These are phyloP conservation scores for Cephalophus harveyi DNA, from an alignment of 2,113 vertebrate species.

Conservation along the genomic window DNA sequence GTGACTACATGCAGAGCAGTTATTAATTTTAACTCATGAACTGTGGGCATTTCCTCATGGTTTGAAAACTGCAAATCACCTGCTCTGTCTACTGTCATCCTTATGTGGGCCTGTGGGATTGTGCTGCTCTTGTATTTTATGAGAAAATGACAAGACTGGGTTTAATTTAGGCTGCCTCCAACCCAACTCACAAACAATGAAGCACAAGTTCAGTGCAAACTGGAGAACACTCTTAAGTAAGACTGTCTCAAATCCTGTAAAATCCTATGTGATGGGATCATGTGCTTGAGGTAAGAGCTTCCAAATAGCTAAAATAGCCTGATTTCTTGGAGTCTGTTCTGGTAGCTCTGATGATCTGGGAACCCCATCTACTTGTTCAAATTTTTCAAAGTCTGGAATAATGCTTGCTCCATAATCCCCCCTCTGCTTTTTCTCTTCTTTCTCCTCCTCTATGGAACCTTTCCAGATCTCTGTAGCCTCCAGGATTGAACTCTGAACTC, in stretches of 20 bases:
- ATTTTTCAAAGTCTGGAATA: not conserved
- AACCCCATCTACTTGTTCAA: not conserved
- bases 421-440: not conserved
- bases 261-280: not conserved
- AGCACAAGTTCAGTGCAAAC: not conserved
- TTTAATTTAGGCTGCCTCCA: not conserved
- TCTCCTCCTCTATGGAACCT: not conserved
- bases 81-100: not conserved
- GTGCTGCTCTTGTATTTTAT: not conserved
- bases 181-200: not conserved
- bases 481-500: not conserved
- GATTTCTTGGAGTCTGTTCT: not conserved
- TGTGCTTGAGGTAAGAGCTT: not conserved
- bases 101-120: not conserved
- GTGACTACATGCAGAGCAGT: not conserved
- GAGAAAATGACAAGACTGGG: conserved; percentile 11
- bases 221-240: not conserved
- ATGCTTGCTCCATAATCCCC: accelerated
- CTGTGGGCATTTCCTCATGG: not conserved
- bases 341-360: not conserved
- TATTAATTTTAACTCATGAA: conserved; percentile 15
- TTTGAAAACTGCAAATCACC: not conserved
- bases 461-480: not conserved
- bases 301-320: not conserved
- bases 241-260: not conserved